Percentiles rank a stretch among this genome's conserved stretches.
Evolutionary conservation across 2,797 vertebrate genomes (phyloP).

Genomic region (Peromyscus attwateri): DNA sequence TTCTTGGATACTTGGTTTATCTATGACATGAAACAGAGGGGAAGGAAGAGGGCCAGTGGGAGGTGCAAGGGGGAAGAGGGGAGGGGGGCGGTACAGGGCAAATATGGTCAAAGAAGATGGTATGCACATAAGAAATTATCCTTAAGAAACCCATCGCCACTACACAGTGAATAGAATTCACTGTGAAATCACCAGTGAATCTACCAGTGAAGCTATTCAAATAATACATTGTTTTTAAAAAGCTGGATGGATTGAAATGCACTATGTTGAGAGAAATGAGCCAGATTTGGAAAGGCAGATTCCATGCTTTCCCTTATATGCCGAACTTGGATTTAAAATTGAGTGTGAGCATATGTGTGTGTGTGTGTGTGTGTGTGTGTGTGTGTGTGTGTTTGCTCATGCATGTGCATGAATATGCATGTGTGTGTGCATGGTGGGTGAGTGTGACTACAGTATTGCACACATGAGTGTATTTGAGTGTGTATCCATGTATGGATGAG

Average conservation of each 20-base stretch:
- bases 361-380: neutral
- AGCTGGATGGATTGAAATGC: neutral
- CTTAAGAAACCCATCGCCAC: neutral
- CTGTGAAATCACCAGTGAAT: neutral
- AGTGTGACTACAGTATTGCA: neutral
- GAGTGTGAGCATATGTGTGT: neutral
- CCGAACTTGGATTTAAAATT: neutral
- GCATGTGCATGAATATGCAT: neutral
- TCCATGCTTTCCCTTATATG: neutral
- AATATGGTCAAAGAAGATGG: neutral
- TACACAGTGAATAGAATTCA: neutral
- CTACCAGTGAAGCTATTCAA: neutral
- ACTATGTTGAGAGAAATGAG: neutral
- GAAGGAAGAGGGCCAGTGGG: neutral
- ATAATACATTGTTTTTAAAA: neutral
- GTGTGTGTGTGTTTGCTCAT: neutral
- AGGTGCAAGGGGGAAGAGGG: neutral
- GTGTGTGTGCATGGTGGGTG: no score
- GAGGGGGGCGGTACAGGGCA: neutral
- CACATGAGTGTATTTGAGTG: neutral
- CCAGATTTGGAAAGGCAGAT: neutral
- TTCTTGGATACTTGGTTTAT: neutral
- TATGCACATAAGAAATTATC: neutral
- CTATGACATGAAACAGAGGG: neutral
- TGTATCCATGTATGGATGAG: neutral